Conservation (phyloP, 2,888 invertebrate species). For the Pammene aurita region DNA sequence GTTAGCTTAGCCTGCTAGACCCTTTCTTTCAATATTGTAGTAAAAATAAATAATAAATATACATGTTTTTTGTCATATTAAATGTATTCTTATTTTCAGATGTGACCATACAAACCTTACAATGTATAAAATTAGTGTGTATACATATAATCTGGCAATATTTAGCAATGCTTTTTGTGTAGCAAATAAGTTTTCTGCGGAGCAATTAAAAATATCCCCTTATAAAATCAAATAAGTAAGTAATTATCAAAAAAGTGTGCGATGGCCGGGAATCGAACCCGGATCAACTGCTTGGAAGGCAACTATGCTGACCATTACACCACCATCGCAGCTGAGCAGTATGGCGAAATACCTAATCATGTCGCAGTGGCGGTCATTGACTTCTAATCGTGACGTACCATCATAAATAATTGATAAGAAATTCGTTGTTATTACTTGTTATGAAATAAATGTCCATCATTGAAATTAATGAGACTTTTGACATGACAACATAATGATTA, state of each 20-base stretch:
- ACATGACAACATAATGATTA: background rate
- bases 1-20: too few relatives aligned
- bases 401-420: background rate
- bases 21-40: too few relatives aligned
- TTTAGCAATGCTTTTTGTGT: too few relatives aligned
- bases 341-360: conserved; percentile 6
- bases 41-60: too few relatives aligned
- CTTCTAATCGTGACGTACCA: conserved; percentile 10
- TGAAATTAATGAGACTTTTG: conserved; percentile 4
- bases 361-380: background rate
- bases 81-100: too few relatives aligned
- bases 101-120: too few relatives aligned
- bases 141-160: too few relatives aligned
- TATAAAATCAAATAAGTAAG: too few relatives aligned
- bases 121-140: too few relatives aligned
- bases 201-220: too few relatives aligned
- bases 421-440: background rate
- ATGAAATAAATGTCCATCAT: background rate
- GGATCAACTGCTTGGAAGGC: conserved; percentile 77
- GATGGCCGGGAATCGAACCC: conserved; percentile 81
- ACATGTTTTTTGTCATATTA: too few relatives aligned
- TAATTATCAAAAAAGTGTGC: conserved; percentile 79
- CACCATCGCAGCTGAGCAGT: conserved; percentile 51
- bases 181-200: too few relatives aligned
- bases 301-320: conserved; percentile 58